phyloP scores from a whole-genome alignment of 2,888 invertebrate species.

The Tenodera sinensis region DNA sequence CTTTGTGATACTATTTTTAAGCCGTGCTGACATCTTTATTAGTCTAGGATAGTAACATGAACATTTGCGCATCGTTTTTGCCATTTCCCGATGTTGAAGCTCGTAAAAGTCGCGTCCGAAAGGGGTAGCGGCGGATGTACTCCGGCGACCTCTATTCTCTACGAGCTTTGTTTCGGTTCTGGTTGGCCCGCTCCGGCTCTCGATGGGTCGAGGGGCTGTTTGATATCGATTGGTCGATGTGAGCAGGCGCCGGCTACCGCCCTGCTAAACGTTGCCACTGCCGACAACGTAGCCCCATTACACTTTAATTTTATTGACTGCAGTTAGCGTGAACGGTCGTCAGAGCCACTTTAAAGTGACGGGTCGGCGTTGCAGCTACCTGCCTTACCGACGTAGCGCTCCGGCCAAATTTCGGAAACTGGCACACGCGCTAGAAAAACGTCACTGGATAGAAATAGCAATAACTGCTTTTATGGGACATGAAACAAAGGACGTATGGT shows the following conservation, averaged over 20 bases:
- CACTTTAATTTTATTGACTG: constrained; percentile 18
- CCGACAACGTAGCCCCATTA: not conserved
- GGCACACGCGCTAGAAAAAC: too few relatives aligned
- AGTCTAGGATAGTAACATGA: not conserved
- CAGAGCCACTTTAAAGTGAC: constrained; percentile 6
- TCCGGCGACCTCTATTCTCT: not conserved
- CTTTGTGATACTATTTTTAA: too few relatives aligned
- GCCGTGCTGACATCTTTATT: too few relatives aligned
- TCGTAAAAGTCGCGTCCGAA: not conserved
- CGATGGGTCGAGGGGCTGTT: not conserved
- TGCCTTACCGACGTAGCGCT: not conserved
- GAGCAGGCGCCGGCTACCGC: constrained; percentile 4
- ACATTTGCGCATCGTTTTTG: not conserved
- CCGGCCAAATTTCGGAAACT: not conserved
- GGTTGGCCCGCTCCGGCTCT: too few relatives aligned
- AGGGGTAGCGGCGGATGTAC: not conserved
- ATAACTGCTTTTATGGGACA: too few relatives aligned
- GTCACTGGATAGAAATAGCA: too few relatives aligned
- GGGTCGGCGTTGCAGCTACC: constrained; percentile 5
- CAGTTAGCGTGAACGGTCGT: constrained; percentile 4
- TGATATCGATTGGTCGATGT: constrained; percentile 4
- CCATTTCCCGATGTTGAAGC: not conserved
- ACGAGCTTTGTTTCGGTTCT: not conserved
- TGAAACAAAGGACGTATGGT: too few relatives aligned
- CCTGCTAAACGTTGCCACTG: not conserved